These are phyloP conservation scores for Polydrusus cervinus DNA, from an alignment of 2,888 invertebrate species.

Conservation along the genomic window DNA sequence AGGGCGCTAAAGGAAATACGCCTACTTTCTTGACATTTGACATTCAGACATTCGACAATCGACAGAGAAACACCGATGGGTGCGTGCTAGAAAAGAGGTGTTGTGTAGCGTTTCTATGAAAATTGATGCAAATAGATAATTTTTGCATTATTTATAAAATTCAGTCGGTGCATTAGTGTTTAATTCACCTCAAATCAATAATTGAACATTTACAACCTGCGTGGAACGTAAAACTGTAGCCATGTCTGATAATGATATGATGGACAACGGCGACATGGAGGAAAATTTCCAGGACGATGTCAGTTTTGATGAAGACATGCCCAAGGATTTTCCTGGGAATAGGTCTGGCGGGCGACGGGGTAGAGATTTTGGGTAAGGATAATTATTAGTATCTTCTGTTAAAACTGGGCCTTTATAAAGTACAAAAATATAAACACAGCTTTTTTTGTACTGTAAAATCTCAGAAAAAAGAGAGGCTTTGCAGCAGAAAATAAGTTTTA, in stretches of 20 bases:
- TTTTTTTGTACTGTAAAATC: too few relatives aligned
- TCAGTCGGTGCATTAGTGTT: constrained; percentile 16
- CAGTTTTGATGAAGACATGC: constrained; percentile 69
- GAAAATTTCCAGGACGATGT: constrained; percentile 67
- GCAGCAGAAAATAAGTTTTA: too few relatives aligned
- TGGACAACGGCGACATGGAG: constrained; percentile 51
- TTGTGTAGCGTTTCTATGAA: constrained; percentile 12
- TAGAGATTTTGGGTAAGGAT: constrained; percentile 71
- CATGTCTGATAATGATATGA: constrained; percentile 37
- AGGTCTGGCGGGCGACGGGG: constrained; percentile 66
- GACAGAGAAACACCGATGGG: constrained; percentile 11
- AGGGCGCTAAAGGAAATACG: too few relatives aligned
- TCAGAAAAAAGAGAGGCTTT: too few relatives aligned
- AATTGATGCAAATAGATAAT: constrained; percentile 21
- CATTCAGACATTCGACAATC: background rate
- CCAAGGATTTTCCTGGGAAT: constrained; percentile 72
- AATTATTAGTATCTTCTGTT: constrained; percentile 1
- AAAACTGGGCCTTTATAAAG: background rate
- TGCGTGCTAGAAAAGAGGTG: background rate
- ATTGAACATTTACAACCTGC: constrained; percentile 20
- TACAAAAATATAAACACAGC: too few relatives aligned
- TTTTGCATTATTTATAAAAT: constrained; percentile 27
- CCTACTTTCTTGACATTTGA: background rate
- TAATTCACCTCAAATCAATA: constrained; percentile 12
- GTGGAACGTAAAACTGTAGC: constrained; percentile 18